phyloP scores from a whole-genome alignment of 2,888 invertebrate genomes.

The Antheraea assamensis region DNA sequence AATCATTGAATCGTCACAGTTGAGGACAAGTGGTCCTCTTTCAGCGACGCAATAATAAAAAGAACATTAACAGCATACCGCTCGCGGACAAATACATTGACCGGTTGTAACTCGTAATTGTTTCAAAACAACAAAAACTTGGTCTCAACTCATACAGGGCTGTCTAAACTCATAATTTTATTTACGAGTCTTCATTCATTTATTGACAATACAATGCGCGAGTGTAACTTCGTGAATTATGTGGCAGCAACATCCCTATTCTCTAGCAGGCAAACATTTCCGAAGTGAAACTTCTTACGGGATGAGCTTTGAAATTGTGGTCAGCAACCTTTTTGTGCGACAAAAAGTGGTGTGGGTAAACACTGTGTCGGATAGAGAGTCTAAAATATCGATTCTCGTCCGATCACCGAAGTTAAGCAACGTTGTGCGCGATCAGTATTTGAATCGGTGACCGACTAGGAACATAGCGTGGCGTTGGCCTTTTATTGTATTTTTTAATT shows the following conservation, averaged over 20 bases:
- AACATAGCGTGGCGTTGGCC: no score
- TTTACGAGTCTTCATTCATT: neutral
- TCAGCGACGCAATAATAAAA: constrained; percentile 49
- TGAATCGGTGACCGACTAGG: no score
- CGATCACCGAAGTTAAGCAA: constrained; percentile 79
- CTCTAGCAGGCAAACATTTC: no score
- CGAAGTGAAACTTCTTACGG: no score
- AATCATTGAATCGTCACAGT: constrained; percentile 36
- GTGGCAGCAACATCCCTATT: no score
- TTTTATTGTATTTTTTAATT: no score
- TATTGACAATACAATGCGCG: neutral
- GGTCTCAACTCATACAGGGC: constrained; percentile 22
- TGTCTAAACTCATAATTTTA: neutral
- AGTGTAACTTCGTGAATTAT: neutral
- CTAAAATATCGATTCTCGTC: no score
- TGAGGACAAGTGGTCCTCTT: constrained; percentile 28
- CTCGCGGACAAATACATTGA: constrained; percentile 31
- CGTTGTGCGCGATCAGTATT: constrained; percentile 76
- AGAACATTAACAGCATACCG: constrained; percentile 48
- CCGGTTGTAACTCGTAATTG: constrained; percentile 28
- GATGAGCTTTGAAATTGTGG: no score
- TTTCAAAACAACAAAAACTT: constrained; percentile 30
- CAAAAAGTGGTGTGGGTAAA: no score
- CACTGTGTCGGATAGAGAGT: no score
- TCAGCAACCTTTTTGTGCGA: no score